These are phyloP conservation scores for Anser cygnoides DNA, from an alignment of 2,113 vertebrate species.

Conservation along the genomic window DNA sequence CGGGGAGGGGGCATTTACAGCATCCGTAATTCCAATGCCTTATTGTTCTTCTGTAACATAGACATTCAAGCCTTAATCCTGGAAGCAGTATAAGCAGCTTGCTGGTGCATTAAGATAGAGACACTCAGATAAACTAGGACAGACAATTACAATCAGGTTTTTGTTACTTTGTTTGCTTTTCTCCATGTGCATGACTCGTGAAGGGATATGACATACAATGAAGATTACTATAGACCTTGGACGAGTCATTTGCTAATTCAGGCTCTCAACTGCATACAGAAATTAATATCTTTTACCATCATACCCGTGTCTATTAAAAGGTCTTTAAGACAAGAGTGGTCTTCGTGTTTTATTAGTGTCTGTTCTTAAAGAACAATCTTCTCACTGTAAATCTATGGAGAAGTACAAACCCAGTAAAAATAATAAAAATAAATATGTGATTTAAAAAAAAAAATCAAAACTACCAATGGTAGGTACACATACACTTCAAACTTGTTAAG, in stretches of 20 bases:
- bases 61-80: not conserved
- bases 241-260: not conserved
- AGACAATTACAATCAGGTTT: not conserved
- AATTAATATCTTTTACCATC: not conserved
- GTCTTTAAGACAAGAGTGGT: not conserved
- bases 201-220: not conserved
- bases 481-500: not conserved
- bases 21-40: not conserved
- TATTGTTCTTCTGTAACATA: not conserved
- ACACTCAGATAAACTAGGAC: no score
- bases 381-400: not conserved
- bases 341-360: not conserved
- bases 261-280: not conserved
- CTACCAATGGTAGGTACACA: not conserved
- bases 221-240: not conserved
- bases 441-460: not conserved
- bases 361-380: not conserved
- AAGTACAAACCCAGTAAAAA: not conserved
- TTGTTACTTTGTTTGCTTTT: not conserved
- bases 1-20: no score
- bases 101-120: not conserved
- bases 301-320: not conserved
- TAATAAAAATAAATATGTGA: not conserved
- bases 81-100: not conserved
- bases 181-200: not conserved